Percentiles rank a stretch among this genome's conserved stretches.
Evolutionary conservation across 1,140 invertebrate species (phyloP).

Genomic region (Bradynema listronoti): DNA sequence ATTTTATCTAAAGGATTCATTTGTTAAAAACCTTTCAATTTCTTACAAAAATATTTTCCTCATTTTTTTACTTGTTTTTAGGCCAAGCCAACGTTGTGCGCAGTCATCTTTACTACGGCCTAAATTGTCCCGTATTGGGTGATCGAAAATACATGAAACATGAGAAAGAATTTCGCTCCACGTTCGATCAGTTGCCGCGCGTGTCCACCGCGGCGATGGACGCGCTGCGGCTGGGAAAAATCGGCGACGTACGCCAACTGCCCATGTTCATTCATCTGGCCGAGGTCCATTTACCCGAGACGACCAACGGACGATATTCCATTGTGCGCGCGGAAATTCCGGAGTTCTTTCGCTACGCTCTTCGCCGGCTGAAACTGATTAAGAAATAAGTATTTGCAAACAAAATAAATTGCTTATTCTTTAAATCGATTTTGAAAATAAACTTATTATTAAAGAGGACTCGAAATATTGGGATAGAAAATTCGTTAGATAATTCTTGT

Average conservation of each 20-base stretch:
- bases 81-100: conserved; percentile 12
- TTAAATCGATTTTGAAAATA: not conserved
- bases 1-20: not conserved
- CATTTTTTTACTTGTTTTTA: conserved; percentile 8
- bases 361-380: conserved; percentile 13
- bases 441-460: no score
- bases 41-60: not conserved
- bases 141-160: conserved; percentile 3
- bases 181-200: no score
- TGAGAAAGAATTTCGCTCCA: not conserved
- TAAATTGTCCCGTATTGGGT: conserved; percentile 6
- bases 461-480: no score
- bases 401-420: not conserved
- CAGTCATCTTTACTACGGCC: conserved; percentile 28
- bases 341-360: conserved; percentile 10
- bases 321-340: conserved; percentile 22
- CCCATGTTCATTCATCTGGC: conserved; percentile 22
- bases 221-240: conserved; percentile 7
- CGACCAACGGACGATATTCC: conserved; percentile 1
- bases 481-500: no score
- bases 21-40: conserved; percentile 6
- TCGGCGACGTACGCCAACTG: conserved; percentile 15
- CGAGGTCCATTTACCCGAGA: conserved; percentile 17
- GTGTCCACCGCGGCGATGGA: conserved; percentile 1
- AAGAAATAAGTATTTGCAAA: no score